Percentiles rank a stretch among this genome's conserved stretches.
These are phyloP conservation scores for Hyalella azteca DNA, from an alignment of 2,888 invertebrate species.

Conservation along the genomic window DNA sequence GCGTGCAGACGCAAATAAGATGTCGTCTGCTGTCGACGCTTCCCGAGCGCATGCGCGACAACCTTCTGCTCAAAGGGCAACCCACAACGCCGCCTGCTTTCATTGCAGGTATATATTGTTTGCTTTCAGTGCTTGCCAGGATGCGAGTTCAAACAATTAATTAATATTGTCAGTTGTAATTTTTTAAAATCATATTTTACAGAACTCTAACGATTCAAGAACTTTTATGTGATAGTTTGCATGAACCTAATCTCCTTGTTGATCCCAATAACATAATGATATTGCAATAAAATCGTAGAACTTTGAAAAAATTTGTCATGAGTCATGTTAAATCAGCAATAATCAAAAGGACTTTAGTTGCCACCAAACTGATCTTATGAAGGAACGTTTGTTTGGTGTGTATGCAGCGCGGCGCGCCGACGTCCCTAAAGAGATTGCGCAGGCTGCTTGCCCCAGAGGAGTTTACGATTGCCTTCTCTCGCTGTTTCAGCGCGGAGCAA, in stretches of 20 bases:
- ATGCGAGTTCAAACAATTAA: no score
- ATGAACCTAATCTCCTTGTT: no score
- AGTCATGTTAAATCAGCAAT: no score
- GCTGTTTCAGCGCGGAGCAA: slow-evolving; percentile 38
- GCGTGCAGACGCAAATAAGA: slow-evolving; percentile 59
- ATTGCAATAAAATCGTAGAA: no score
- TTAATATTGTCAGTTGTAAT: no score
- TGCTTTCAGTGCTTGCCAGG: no score
- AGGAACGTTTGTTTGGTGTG: not conserved
- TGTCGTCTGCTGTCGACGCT: slow-evolving; percentile 59
- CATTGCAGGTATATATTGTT: slow-evolving; percentile 52
- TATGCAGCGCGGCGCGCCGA: not conserved
- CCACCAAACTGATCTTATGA: not conserved
- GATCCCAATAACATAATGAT: no score
- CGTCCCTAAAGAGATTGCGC: not conserved
- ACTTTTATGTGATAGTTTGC: no score
- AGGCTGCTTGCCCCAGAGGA: not conserved
- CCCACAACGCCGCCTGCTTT: slow-evolving; percentile 53
- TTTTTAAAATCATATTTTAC: no score
- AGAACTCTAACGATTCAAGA: no score
- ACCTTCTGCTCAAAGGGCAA: slow-evolving; percentile 57
- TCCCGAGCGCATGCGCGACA: slow-evolving; percentile 60
- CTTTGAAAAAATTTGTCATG: no score
- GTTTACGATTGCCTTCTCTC: not conserved
- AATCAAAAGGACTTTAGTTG: no score